A percentile compares a stretch with the other conserved stretches of the same genome.
These are phyloP conservation scores for Callithrix jacchus DNA, from an alignment of 2,113 vertebrate species.

Conservation along the genomic window DNA sequence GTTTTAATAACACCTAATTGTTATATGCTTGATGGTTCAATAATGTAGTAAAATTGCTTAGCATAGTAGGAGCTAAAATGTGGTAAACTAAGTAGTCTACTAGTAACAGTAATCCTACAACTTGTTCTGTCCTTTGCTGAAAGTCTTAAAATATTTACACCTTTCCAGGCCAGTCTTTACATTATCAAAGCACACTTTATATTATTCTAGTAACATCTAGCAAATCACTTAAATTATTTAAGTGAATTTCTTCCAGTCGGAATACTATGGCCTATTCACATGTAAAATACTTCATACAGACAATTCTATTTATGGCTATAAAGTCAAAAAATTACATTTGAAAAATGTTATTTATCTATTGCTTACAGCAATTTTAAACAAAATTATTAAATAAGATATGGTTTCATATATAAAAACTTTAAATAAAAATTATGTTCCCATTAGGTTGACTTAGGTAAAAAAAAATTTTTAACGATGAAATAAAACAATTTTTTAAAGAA, in stretches of 20 bases:
- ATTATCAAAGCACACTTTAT: background rate
- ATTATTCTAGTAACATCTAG: background rate
- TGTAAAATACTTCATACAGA: background rate
- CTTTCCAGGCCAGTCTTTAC: background rate
- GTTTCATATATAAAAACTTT: slow-evolving; percentile 7
- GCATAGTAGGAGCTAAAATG: background rate
- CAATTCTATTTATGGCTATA: background rate
- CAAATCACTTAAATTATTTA: slow-evolving; percentile 37
- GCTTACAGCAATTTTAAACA: background rate
- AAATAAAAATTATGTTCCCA: slow-evolving; percentile 8
- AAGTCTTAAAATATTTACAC: background rate
- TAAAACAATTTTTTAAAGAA: slow-evolving; percentile 22
- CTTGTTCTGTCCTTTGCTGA: background rate
- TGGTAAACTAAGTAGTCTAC: background rate
- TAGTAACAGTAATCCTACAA: background rate
- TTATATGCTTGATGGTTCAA: slow-evolving; percentile 5
- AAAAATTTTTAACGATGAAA: slow-evolving; percentile 22
- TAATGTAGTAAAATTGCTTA: slow-evolving; percentile 28
- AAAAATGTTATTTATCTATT: background rate
- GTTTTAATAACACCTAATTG: background rate
- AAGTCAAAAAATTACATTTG: slow-evolving; percentile 20
- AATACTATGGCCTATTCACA: background rate
- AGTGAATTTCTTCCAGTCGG: background rate
- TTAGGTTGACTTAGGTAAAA: background rate
- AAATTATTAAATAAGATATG: background rate